These are phyloP conservation scores for Polypterus bichir DNA, from an alignment of 2,113 vertebrate genomes.

Conservation along the genomic window DNA sequence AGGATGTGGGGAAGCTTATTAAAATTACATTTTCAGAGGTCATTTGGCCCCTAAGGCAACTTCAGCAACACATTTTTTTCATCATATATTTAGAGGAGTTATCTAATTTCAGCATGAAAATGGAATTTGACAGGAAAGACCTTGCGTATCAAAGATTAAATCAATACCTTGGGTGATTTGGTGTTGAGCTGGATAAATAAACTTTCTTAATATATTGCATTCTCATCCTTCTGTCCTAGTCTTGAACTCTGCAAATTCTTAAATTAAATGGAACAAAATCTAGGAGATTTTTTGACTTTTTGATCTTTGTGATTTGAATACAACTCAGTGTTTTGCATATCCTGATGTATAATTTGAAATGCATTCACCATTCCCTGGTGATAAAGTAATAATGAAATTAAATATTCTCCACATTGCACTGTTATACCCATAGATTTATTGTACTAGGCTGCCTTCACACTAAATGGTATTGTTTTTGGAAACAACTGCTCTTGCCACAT, in stretches of 20 bases:
- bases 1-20: slow-evolving; percentile 3
- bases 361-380: too few species aligned
- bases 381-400: too few species aligned
- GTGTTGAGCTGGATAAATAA: not conserved
- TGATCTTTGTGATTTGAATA: too few species aligned
- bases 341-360: too few species aligned
- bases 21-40: not conserved
- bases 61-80: slow-evolving; percentile 4
- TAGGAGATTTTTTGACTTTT: too few species aligned
- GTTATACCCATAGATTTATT: too few species aligned
- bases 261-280: too few species aligned
- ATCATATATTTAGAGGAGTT: slow-evolving; percentile 23
- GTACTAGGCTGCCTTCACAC: too few species aligned
- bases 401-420: too few species aligned
- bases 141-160: slow-evolving; percentile 18
- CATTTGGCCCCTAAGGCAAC: not conserved
- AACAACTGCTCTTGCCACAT: too few species aligned
- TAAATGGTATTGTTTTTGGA: too few species aligned
- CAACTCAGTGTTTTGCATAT: too few species aligned
- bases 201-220: not conserved
- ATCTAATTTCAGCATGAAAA: slow-evolving; percentile 32
- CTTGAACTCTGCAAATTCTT: not conserved
- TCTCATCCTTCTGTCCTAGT: not conserved
- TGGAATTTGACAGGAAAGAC: slow-evolving; percentile 22
- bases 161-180: slow-evolving; percentile 16